phyloP scores from a whole-genome alignment of 2,888 invertebrate species.

The Cephus pygmeus region DNA sequence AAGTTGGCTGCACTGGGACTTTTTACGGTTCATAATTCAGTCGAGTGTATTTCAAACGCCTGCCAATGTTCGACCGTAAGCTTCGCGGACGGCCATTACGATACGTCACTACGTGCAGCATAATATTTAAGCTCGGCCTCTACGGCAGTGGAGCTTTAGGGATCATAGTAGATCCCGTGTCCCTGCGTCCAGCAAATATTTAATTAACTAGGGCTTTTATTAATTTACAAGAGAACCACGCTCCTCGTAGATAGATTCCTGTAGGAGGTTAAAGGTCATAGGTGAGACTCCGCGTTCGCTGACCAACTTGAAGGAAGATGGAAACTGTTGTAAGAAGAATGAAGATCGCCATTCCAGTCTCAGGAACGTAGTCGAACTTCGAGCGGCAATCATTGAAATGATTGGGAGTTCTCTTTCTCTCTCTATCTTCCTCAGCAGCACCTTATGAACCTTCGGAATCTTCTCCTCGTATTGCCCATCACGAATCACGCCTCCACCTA shows the following conservation, averaged over 20 bases:
- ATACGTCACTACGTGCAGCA: slow-evolving; percentile 45
- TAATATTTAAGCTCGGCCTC: slow-evolving; percentile 48
- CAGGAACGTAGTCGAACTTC: slow-evolving; percentile 29
- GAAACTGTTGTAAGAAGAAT: too few relatives aligned
- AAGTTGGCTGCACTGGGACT: slow-evolving; percentile 49
- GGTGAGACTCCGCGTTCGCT: too few relatives aligned
- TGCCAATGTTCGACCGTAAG: slow-evolving; percentile 51
- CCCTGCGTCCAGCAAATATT: too few relatives aligned
- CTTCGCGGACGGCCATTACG: slow-evolving; percentile 35
- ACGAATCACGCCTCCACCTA: slow-evolving; percentile 37
- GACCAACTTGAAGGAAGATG: too few relatives aligned
- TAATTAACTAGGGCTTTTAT: too few relatives aligned
- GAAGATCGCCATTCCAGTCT: not conserved
- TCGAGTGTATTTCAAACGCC: slow-evolving; percentile 64
- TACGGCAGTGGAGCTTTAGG: too few relatives aligned
- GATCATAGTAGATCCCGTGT: too few relatives aligned
- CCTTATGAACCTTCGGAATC: slow-evolving; percentile 10
- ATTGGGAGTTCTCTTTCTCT: slow-evolving; percentile 32
- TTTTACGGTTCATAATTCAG: slow-evolving; percentile 66
- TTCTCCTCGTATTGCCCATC: slow-evolving; percentile 22
- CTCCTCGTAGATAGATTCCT: too few relatives aligned
- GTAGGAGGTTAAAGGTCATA: too few relatives aligned
- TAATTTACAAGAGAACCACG: too few relatives aligned
- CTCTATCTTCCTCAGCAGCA: slow-evolving; percentile 9
- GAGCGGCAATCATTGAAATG: slow-evolving; percentile 47